These are phyloP conservation scores for Rhynchonycteris naso DNA, from an alignment of 2,797 vertebrate species.

Conservation along the genomic window DNA sequence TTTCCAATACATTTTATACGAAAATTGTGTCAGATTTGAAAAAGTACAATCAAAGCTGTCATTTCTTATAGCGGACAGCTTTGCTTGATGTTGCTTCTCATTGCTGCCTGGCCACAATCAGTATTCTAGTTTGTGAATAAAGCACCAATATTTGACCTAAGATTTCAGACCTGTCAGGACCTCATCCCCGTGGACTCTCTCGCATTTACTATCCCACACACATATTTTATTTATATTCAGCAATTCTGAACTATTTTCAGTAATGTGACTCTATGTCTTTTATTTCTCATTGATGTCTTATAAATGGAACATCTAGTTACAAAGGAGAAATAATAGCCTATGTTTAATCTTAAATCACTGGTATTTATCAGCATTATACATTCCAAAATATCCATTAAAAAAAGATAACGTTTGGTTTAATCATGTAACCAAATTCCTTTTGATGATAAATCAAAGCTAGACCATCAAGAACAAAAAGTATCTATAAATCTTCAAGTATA, in stretches of 20 bases:
- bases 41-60: background rate
- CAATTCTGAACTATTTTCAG: slow-evolving; percentile 52
- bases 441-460: slow-evolving; percentile 71
- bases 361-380: slow-evolving; percentile 23
- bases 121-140: background rate
- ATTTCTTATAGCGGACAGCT: background rate
- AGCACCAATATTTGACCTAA: background rate
- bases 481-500: slow-evolving; percentile 69
- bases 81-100: background rate
- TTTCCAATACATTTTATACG: background rate
- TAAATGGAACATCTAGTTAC: background rate
- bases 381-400: slow-evolving; percentile 49
- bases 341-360: background rate
- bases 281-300: slow-evolving; percentile 7
- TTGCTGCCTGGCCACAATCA: background rate
- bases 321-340: background rate
- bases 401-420: slow-evolving; percentile 71
- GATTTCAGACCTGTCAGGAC: background rate
- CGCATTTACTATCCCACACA: background rate
- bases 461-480: slow-evolving; percentile 55
- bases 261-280: slow-evolving; percentile 38
- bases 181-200: background rate
- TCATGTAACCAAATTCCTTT: slow-evolving; percentile 64
- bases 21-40: slow-evolving; percentile 15
- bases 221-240: background rate